These are phyloP conservation scores for Athalia circularis DNA, from an alignment of 2,888 invertebrate genomes.

Conservation along the genomic window DNA sequence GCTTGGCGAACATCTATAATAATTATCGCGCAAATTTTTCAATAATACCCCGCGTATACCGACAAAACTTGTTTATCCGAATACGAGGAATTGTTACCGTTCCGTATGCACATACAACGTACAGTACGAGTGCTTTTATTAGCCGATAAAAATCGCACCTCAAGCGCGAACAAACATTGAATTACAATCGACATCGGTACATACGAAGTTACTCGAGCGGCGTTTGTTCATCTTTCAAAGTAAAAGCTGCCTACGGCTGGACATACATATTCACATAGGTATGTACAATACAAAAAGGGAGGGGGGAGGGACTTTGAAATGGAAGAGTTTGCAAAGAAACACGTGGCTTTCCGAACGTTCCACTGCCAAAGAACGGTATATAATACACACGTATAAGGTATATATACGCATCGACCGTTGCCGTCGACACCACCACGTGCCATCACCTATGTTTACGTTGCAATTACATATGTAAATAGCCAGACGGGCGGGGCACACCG, in stretches of 20 bases:
- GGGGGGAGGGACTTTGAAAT: background rate
- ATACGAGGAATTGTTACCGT: too few species aligned
- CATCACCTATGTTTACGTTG: constrained; percentile 40
- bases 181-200: too few species aligned
- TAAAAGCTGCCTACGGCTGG: too few species aligned
- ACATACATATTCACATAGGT: too few species aligned
- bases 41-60: background rate
- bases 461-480: constrained; percentile 44
- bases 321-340: background rate
- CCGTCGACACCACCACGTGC: constrained; percentile 27
- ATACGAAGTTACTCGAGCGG: background rate
- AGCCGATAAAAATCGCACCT: too few species aligned
- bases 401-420: background rate
- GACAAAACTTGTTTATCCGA: too few species aligned
- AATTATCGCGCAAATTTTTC: background rate
- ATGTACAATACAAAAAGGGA: background rate
- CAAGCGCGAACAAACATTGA: too few species aligned
- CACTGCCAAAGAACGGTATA: too few species aligned
- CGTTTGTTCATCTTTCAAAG: background rate
- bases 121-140: too few species aligned
- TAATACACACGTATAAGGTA: too few species aligned
- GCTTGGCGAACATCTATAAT: too few species aligned
- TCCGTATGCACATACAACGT: too few species aligned
- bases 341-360: background rate
- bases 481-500: constrained; percentile 30